Conservation (phyloP, 1,140 invertebrate species). For the Megalonaias nervosa region DNA sequence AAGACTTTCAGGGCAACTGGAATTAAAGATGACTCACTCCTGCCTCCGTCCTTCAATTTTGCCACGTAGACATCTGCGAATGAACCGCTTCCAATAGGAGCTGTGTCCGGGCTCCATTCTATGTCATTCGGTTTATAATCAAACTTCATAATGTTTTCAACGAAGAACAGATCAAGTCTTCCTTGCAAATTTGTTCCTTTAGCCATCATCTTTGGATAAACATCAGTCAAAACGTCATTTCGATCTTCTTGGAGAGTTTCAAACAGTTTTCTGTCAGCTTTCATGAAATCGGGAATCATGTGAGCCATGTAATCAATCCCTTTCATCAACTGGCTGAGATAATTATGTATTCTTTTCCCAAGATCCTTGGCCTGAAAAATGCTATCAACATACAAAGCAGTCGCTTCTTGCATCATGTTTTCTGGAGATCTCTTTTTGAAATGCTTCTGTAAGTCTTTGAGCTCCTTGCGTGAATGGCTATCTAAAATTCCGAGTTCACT, state of each 20-base stretch:
- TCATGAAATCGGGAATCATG: conserved; percentile 56
- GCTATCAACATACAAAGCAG: conserved; percentile 38
- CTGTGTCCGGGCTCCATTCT: conserved; percentile 22
- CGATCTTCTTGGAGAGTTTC: conserved; percentile 43
- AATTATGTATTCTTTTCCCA: conserved; percentile 39
- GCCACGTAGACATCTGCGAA: conserved; percentile 59
- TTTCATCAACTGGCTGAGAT: conserved; percentile 49
- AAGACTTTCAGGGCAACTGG: conserved; percentile 59
- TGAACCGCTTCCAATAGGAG: conserved; percentile 53
- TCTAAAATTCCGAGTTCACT: conserved; percentile 1
- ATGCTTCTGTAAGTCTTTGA: conserved; percentile 21
- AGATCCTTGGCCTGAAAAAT: conserved; percentile 45
- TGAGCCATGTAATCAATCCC: conserved; percentile 47
- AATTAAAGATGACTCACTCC: background rate
- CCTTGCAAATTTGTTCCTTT: conserved; percentile 41
- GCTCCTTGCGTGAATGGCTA: background rate
- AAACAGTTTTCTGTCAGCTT: conserved; percentile 52
- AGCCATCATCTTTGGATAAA: conserved; percentile 45
- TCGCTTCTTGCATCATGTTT: conserved; percentile 20
- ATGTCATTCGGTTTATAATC: conserved; percentile 50
- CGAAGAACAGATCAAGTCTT: conserved; percentile 56
- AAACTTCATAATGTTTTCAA: conserved; percentile 51
- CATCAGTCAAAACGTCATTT: conserved; percentile 38
- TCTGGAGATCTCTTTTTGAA: background rate
- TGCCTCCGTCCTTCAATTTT: conserved; percentile 16